Percentiles rank a stretch among this genome's conserved stretches.
These are phyloP conservation scores for Thymallus thymallus DNA, from an alignment of 2,113 vertebrate genomes.

Conservation along the genomic window DNA sequence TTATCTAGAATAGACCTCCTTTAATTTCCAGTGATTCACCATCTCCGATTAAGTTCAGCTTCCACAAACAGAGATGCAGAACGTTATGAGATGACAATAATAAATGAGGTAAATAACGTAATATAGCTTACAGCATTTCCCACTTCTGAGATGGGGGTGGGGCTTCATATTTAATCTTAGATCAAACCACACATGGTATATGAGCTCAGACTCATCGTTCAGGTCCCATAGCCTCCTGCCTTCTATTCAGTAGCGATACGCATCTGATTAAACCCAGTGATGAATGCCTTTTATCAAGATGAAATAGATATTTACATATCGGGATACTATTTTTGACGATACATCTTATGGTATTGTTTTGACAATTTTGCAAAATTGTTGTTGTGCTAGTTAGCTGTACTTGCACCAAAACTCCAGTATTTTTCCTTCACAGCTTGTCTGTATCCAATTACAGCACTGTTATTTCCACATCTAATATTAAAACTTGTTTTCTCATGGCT, in stretches of 20 bases:
- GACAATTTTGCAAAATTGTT: too few species aligned
- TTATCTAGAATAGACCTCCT: conserved; percentile 12
- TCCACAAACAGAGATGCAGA: conserved; percentile 11
- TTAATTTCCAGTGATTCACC: conserved; percentile 29
- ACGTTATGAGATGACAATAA: not conserved
- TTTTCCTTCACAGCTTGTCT: too few species aligned
- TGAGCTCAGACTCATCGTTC: conserved; percentile 24
- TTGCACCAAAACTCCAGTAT: too few species aligned
- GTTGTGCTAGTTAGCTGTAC: too few species aligned
- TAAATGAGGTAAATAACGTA: conserved; percentile 28
- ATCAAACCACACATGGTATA: conserved; percentile 49
- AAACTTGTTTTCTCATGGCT: too few species aligned
- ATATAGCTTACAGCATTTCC: conserved; percentile 19
- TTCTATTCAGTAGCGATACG: conserved; percentile 23
- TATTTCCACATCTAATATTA: too few species aligned
- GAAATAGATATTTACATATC: too few species aligned
- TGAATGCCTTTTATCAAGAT: conserved; percentile 38
- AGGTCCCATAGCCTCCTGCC: conserved; percentile 17
- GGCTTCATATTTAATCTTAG: conserved; percentile 21
- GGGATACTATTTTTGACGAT: too few species aligned
- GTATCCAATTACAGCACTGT: too few species aligned
- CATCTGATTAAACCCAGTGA: conserved; percentile 45
- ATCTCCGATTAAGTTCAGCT: conserved; percentile 24
- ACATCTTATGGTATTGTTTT: too few species aligned
- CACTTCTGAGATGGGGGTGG: not conserved